A percentile compares a stretch with the other conserved stretches of the same genome.
Evolutionary conservation across 2,888 invertebrate genomes (phyloP).

Genomic region (Troides helena): DNA sequence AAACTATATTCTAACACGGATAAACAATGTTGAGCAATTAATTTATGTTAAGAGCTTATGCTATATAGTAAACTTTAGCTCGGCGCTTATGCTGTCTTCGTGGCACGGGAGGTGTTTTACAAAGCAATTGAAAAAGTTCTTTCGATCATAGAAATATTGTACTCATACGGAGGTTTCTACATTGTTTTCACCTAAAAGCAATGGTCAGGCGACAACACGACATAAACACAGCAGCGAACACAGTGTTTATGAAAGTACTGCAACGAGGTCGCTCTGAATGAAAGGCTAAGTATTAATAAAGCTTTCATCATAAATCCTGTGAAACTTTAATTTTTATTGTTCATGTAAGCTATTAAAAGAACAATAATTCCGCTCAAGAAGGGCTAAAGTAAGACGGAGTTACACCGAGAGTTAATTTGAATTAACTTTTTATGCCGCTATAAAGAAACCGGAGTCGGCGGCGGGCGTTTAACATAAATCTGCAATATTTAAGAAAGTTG

Average conservation of each 20-base stretch:
- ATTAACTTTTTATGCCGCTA: constrained; percentile 61
- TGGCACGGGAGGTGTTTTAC: too few relatives aligned
- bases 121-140: too few relatives aligned
- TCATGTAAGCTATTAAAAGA: constrained; percentile 37
- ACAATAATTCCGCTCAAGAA: constrained; percentile 38
- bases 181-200: too few relatives aligned
- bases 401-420: constrained; percentile 68
- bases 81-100: too few relatives aligned
- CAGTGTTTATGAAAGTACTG: not conserved
- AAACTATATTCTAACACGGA: too few relatives aligned
- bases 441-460: constrained; percentile 47
- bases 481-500: constrained; percentile 65
- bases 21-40: too few relatives aligned
- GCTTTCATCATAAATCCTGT: constrained; percentile 21
- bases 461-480: constrained; percentile 66
- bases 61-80: too few relatives aligned
- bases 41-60: too few relatives aligned
- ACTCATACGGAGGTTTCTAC: too few relatives aligned
- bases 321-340: constrained; percentile 32
- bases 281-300: constrained; percentile 14
- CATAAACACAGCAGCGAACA: too few relatives aligned
- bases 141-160: too few relatives aligned
- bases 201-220: too few relatives aligned
- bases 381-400: constrained; percentile 43
- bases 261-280: constrained; percentile 1